Percentiles rank a stretch among this genome's conserved stretches.
Evolutionary conservation across 2,113 vertebrate genomes (phyloP).

Genomic region (Struthio camelus): DNA sequence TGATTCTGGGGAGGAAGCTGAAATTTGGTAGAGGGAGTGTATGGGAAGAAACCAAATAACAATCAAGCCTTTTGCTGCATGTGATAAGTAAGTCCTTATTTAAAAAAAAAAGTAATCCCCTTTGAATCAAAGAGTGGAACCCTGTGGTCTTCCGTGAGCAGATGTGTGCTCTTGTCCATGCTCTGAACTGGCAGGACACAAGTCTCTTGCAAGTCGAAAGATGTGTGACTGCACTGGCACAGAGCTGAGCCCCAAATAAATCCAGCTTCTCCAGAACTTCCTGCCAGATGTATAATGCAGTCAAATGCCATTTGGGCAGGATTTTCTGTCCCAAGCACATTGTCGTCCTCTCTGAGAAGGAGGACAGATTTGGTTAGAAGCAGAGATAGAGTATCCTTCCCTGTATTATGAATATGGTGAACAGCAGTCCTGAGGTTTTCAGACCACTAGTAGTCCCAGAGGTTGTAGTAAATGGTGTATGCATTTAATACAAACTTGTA

Average conservation of each 20-base stretch:
- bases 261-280: neutral
- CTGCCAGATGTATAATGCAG: conserved; percentile 31
- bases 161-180: neutral
- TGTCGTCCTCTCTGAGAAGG: neutral
- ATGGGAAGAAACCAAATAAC: neutral
- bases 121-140: neutral
- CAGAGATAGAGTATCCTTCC: neutral
- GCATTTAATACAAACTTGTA: neutral
- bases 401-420: neutral
- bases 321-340: neutral
- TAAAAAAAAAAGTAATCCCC: neutral
- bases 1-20: neutral
- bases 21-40: neutral
- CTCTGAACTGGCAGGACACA: neutral
- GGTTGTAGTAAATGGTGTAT: neutral
- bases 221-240: neutral
- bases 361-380: neutral
- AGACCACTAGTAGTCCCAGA: neutral
- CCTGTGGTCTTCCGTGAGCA: neutral
- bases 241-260: conserved; percentile 43
- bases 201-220: neutral
- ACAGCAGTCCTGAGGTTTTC: neutral
- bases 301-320: conserved; percentile 34
- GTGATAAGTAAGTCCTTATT: neutral
- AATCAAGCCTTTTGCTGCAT: neutral